Conservation (phyloP, 2,797 vertebrate species). For the Acanthurus leucopareius region DNA sequence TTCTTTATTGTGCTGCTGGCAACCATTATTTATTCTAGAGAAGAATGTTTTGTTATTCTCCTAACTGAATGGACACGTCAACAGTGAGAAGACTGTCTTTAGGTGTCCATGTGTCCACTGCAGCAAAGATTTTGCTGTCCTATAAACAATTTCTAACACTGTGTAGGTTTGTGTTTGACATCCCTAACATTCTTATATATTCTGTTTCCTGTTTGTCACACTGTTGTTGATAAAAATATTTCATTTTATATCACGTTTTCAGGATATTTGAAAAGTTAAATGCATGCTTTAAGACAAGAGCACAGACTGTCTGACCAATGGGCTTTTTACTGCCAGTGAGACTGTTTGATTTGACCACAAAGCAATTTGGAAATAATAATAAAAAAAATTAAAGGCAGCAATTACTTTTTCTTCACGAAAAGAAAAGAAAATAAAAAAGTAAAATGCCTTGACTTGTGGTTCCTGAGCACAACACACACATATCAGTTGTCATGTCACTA, state of each 20-base stretch:
- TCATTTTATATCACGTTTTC: background rate
- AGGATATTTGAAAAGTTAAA: background rate
- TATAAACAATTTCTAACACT: slow-evolving; percentile 48
- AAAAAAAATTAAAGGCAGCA: too few species aligned
- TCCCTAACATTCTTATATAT: background rate
- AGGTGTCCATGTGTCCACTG: background rate
- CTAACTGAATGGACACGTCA: slow-evolving; percentile 57
- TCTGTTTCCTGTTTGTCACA: background rate
- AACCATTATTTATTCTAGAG: slow-evolving; percentile 32
- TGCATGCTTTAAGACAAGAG: background rate
- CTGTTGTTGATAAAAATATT: background rate
- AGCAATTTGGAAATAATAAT: too few species aligned
- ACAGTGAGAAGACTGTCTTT: slow-evolving; percentile 56
- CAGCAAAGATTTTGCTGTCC: slow-evolving; percentile 51
- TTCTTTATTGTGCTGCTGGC: slow-evolving; percentile 19
- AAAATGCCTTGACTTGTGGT: too few species aligned
- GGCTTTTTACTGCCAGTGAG: too few species aligned
- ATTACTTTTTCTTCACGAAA: too few species aligned
- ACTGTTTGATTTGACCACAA: too few species aligned
- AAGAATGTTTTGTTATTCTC: slow-evolving; percentile 56
- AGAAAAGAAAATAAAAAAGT: too few species aligned
- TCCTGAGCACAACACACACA: too few species aligned
- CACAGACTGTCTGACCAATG: too few species aligned
- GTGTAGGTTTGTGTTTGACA: slow-evolving; percentile 30
- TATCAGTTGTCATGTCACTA: too few species aligned